phyloP scores from a whole-genome alignment of 2,113 vertebrate genomes.

The Hyla sarda region DNA sequence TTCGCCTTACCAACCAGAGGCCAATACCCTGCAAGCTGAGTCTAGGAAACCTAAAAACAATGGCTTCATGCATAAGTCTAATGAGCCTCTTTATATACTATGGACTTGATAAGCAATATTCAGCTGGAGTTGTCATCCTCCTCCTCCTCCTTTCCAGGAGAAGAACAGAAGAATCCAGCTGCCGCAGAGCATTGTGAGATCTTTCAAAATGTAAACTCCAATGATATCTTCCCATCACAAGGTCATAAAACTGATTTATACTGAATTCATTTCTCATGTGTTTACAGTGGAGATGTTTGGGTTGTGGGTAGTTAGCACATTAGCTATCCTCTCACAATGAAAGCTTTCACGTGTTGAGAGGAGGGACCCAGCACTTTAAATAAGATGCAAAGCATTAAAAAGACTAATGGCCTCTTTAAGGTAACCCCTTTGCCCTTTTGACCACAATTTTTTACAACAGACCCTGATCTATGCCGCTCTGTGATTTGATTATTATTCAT shows the following conservation, averaged over 20 bases:
- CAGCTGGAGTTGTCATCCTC: slow-evolving; percentile 60
- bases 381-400: slow-evolving; percentile 58
- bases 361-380: slow-evolving; percentile 56
- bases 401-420: slow-evolving; percentile 45
- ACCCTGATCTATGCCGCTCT: neutral
- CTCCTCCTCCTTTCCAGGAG: slow-evolving; percentile 55
- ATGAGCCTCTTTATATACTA: neutral
- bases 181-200: slow-evolving; percentile 82
- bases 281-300: slow-evolving; percentile 97
- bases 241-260: slow-evolving; percentile 99
- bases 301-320: slow-evolving; percentile 86
- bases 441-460: neutral
- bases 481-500: neutral
- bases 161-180: slow-evolving; percentile 86
- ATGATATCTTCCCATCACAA: slow-evolving; percentile 98
- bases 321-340: slow-evolving; percentile 92
- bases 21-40: no score
- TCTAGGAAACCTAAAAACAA: no score
- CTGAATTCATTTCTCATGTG: slow-evolving; percentile 96
- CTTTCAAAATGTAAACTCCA: slow-evolving; percentile 89
- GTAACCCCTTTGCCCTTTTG: slow-evolving; percentile 31
- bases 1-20: no score
- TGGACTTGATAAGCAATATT: slow-evolving; percentile 16
- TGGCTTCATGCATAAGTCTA: neutral
- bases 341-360: slow-evolving; percentile 89